Conservation (phyloP, 1,140 invertebrate species). For the Drosophila elegans region DNA sequence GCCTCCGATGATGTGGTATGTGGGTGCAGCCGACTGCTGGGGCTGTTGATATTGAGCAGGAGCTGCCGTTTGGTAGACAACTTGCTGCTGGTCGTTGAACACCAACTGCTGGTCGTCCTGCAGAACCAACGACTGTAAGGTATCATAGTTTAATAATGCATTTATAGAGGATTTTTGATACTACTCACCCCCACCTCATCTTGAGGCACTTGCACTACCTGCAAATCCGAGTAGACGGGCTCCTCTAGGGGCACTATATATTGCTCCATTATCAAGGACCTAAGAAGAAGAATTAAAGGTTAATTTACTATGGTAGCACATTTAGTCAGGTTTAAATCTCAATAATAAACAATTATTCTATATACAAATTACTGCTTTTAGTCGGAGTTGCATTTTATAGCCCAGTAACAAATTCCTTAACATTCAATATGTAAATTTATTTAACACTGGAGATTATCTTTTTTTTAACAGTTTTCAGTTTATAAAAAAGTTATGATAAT, state of each 20-base stretch:
- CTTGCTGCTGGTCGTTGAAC: constrained; percentile 79
- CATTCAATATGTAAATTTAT: too few relatives aligned
- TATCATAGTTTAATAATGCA: background rate
- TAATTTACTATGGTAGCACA: background rate
- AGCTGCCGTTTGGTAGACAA: constrained; percentile 76
- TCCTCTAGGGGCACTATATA: constrained; percentile 69
- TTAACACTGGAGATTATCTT: too few relatives aligned
- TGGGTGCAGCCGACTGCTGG: constrained; percentile 58
- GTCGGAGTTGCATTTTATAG: too few relatives aligned
- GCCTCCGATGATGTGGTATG: constrained; percentile 74
- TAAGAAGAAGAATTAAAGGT: background rate
- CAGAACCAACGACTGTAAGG: constrained; percentile 58
- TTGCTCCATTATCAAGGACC: constrained; percentile 53
- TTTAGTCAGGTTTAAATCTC: too few relatives aligned
- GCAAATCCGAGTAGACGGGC: constrained; percentile 72
- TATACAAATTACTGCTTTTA: too few relatives aligned
- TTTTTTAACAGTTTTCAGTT: too few relatives aligned
- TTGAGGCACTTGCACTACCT: constrained; percentile 79
- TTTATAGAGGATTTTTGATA: background rate
- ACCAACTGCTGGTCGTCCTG: constrained; percentile 78
- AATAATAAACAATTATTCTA: too few relatives aligned
- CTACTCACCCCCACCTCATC: constrained; percentile 78
- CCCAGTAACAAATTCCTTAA: too few relatives aligned
- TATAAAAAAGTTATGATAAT: too few relatives aligned
- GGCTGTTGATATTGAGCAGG: constrained; percentile 68